Evolutionary conservation across 1,140 invertebrate genomes (phyloP), one percentile per base, ranked within the genome.

Genomic region (Potamilus streckersoni): DNA sequence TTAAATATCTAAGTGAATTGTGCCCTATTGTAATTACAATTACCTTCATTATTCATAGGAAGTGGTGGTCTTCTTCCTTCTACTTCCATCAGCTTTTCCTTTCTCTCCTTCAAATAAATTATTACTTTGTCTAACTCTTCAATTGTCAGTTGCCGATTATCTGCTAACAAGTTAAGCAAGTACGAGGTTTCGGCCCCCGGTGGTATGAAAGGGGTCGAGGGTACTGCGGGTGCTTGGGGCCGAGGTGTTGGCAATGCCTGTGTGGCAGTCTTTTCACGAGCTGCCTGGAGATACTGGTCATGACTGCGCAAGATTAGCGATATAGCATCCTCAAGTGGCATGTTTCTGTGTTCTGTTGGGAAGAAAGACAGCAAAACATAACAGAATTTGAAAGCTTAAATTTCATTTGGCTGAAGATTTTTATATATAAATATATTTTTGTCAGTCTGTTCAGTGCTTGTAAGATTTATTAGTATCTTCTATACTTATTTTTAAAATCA

Each of bases 241-340:
- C 19, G 17, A 31, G 79, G 60, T 16, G 68, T 17, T 1, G 63
- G 6, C 1, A 67, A 59, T 27, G 73, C 57, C 6, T 60, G 56
- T 27, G 77, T 76, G 11, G 75, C 63, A 19, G 74, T 70, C 69
- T 87, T 85, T 58, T 83, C 83, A 20, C 82, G 70, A 75, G 83
- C 74, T n/a, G 71, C 72, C 63, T 89, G 79, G 84, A 95, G 93
- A 86, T 96, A 95, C 70, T 93, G 92, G 69, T 93, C 93, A 90
- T 95, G 97, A 88, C 96, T 96, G 23, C 94, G 92, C 27, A 92
- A 92, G 38, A 98, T 92, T 61, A 97, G 91, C 74, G 92, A 92
- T 72, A 97, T 91, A 2, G 96, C 95, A 90, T 97, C 95, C 70
- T 97, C 95, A n/a, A 97, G 84, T 0, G 96, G 96, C 95, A 98